Evolutionary conservation across 2,113 vertebrate species (phyloP).

Genomic region (Cyanoderma ruficeps): DNA sequence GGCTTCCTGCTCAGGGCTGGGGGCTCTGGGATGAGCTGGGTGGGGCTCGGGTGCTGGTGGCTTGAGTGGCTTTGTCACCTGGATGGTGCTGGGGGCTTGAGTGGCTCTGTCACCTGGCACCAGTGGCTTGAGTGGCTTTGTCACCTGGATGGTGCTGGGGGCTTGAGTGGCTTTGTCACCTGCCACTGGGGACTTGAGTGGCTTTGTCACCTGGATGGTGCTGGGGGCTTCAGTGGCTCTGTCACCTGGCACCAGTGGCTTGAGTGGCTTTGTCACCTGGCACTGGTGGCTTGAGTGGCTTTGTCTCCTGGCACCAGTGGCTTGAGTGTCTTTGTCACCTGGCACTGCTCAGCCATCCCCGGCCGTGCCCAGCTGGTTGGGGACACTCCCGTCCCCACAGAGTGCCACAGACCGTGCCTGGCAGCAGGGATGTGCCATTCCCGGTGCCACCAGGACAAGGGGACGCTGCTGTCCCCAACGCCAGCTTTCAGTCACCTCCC

Average conservation of each 20-base stretch:
- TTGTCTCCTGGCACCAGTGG: too few species aligned
- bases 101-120: not conserved
- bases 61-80: too few species aligned
- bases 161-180: not conserved
- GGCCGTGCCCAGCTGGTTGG: accelerated
- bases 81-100: too few species aligned
- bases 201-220: not conserved
- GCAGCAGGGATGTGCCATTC: not conserved
- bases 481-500: not conserved
- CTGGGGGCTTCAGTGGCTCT: not conserved
- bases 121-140: not conserved
- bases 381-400: not conserved
- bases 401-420: accelerated
- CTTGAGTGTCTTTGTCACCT: too few species aligned
- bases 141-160: not conserved
- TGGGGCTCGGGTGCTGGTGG: not conserved
- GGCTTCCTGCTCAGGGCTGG: not conserved
- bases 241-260: accelerated
- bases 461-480: not conserved
- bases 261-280: too few species aligned
- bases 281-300: too few species aligned
- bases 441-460: not conserved
- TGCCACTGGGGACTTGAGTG: not conserved
- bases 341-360: accelerated
- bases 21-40: not conserved